Evolutionary conservation across 2,797 vertebrate genomes (phyloP).

Genomic region (Leucoraja ocellata): DNA sequence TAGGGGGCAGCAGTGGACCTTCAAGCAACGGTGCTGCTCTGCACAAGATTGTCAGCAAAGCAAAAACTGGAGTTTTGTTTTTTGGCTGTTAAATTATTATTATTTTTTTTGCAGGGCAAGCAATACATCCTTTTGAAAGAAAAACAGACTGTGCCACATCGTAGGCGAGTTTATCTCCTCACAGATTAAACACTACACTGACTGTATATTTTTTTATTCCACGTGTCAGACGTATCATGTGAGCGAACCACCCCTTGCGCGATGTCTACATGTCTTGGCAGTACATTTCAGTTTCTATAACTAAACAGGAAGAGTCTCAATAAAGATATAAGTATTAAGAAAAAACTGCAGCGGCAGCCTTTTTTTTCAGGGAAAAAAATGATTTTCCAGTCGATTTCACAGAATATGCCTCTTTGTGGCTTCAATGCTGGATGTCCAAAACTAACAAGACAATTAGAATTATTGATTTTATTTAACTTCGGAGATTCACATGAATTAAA

Average conservation of each 20-base stretch:
- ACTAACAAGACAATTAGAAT: slow-evolving; percentile 37
- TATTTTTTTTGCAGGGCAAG: not conserved
- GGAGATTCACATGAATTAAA: slow-evolving; percentile 36
- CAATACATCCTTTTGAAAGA: not conserved
- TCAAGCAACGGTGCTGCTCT: not conserved
- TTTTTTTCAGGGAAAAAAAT: not conserved
- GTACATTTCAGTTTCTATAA: slow-evolving; percentile 29
- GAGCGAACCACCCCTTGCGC: not conserved
- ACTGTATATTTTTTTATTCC: slow-evolving; percentile 17
- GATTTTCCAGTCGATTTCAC: slow-evolving; percentile 5
- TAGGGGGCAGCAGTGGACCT: slow-evolving; percentile 31
- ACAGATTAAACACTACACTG: not conserved
- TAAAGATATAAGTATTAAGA: slow-evolving; percentile 36
- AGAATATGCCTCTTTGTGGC: slow-evolving; percentile 22
- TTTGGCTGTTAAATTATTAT: not conserved
- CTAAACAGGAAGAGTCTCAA: slow-evolving; percentile 38
- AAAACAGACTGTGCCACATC: not conserved
- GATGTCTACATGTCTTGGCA: slow-evolving; percentile 32
- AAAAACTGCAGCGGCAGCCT: slow-evolving; percentile 32
- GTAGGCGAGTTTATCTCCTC: slow-evolving; percentile 7
- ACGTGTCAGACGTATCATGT: slow-evolving; percentile 26
- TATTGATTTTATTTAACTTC: slow-evolving; percentile 39
- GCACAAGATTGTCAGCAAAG: not conserved
- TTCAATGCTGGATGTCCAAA: not conserved
- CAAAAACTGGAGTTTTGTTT: not conserved